These are phyloP conservation scores for Aphelenchoides bicaudatus DNA, from an alignment of 2,888 invertebrate genomes.

Conservation along the genomic window DNA sequence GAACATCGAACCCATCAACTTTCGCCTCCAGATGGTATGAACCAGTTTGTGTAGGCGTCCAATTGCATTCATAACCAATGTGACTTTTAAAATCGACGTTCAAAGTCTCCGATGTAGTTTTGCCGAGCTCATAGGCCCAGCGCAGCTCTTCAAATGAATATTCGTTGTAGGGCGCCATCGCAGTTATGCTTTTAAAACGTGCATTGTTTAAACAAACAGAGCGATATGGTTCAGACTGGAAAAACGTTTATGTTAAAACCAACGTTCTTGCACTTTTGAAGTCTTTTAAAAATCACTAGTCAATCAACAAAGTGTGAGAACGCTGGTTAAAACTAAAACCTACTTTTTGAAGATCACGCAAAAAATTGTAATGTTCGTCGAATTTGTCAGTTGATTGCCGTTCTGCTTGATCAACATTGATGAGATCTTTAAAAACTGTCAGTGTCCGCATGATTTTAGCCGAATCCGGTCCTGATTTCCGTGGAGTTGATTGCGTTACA, in stretches of 20 bases:
- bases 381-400: background rate
- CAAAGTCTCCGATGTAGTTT: slow-evolving; percentile 66
- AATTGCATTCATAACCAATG: slow-evolving; percentile 71
- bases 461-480: background rate
- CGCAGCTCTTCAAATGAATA: slow-evolving; percentile 93
- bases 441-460: slow-evolving; percentile 1
- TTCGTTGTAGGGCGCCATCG: slow-evolving; percentile 76
- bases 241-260: slow-evolving; percentile 9
- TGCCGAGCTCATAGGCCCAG: slow-evolving; percentile 37
- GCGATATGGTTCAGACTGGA: slow-evolving; percentile 45
- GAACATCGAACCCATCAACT: slow-evolving; percentile 66
- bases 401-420: background rate
- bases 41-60: slow-evolving; percentile 88
- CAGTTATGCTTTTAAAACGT: slow-evolving; percentile 81
- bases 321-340: slow-evolving; percentile 12
- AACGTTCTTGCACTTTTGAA: background rate
- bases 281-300: background rate
- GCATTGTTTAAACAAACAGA: slow-evolving; percentile 54
- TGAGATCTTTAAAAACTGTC: slow-evolving; percentile 19
- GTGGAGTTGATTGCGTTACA: background rate
- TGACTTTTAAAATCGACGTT: background rate
- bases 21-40: slow-evolving; percentile 80
- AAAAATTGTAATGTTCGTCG: background rate
- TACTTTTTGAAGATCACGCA: slow-evolving; percentile 24
- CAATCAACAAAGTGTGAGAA: background rate